These are phyloP conservation scores for Geotrupes spiniger DNA, from an alignment of 2,888 invertebrate genomes.

Conservation along the genomic window DNA sequence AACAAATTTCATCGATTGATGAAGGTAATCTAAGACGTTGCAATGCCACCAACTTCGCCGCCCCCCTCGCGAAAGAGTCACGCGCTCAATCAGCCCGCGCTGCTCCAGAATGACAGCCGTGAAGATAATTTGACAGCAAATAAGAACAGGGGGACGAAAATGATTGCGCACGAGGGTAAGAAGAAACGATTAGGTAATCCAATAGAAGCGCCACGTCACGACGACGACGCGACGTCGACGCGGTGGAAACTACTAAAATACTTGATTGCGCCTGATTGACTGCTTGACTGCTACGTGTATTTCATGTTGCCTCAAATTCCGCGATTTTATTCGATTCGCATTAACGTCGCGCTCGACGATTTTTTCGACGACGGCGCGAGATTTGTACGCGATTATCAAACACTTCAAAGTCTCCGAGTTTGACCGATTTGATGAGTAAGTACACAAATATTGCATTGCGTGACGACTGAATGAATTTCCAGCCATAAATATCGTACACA, in stretches of 20 bases:
- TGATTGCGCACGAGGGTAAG: constrained; percentile 42
- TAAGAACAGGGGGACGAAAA: constrained; percentile 47
- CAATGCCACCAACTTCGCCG: too few relatives aligned
- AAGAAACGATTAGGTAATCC: constrained; percentile 50
- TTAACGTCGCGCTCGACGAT: background rate
- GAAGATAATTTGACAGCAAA: constrained; percentile 53
- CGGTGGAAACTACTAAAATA: constrained; percentile 23
- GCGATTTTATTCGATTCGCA: constrained; percentile 12
- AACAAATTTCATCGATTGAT: too few relatives aligned
- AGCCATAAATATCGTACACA: too few relatives aligned
- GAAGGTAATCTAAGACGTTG: constrained; percentile 17
- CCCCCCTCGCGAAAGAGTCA: constrained; percentile 40
- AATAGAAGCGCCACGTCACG: constrained; percentile 45
- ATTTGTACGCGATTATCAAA: too few relatives aligned
- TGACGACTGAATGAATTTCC: too few relatives aligned
- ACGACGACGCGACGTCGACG: constrained; percentile 27
- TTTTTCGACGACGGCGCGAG: background rate
- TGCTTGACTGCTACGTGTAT: constrained; percentile 17
- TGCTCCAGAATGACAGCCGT: constrained; percentile 48
- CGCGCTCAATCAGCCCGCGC: constrained; percentile 45
- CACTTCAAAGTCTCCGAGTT: too few relatives aligned
- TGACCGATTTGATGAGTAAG: too few relatives aligned
- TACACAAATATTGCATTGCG: too few relatives aligned
- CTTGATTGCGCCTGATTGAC: constrained; percentile 30
- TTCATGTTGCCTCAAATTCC: constrained; percentile 10